Evolutionary conservation across 2,888 invertebrate species (phyloP), one percentile per base, ranked within the genome.

Genomic region (Agrotis ipsilon): DNA sequence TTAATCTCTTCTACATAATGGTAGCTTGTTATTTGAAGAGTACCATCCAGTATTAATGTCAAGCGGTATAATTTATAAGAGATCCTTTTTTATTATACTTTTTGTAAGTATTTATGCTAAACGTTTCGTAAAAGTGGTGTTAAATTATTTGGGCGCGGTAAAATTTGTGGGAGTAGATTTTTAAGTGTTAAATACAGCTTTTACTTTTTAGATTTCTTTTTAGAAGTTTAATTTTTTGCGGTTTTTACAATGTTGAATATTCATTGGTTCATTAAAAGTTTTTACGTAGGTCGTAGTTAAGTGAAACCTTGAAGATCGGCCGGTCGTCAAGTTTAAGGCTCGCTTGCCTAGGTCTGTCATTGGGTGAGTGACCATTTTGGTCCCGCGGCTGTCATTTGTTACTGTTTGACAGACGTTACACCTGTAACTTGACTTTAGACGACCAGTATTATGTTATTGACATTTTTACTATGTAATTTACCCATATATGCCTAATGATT

Each of bases 61-160:
- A 72, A 78, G 66, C 18, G 27, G 45, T 43, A 46, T 78, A 57
- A 78, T 82, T 78, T 68, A 67, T 68, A 46, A 60, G 52, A 54
- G 27, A 57, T 21, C 45, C 57, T 43, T 65, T 32, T 57, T 51
- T 59, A 24, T 54, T 62, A 24, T 1, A n/a, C n/a, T n/a, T n/a
- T n/a, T n/a, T n/a, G n/a, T n/a, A n/a, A n/a, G n/a, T n/a, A 32
- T 11, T 21, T 58, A 39, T 5, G 4, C 24, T 57, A 24, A 52
- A 14, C 39, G 61, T 48, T 54, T 24, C 58, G 51, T 49, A 52
- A 46, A 66, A 71, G 46, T 64, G 60, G 52, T 67, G 52, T 58
- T 66, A 67, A 67, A 64, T 67, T 60, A 52, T 77, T 63, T 45
- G 18, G 21, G 16, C 5, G 1, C 14, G 39, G 6, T 16, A 9